These are phyloP conservation scores for Halichoerus grypus DNA, from an alignment of 2,113 vertebrate genomes.

Conservation along the genomic window DNA sequence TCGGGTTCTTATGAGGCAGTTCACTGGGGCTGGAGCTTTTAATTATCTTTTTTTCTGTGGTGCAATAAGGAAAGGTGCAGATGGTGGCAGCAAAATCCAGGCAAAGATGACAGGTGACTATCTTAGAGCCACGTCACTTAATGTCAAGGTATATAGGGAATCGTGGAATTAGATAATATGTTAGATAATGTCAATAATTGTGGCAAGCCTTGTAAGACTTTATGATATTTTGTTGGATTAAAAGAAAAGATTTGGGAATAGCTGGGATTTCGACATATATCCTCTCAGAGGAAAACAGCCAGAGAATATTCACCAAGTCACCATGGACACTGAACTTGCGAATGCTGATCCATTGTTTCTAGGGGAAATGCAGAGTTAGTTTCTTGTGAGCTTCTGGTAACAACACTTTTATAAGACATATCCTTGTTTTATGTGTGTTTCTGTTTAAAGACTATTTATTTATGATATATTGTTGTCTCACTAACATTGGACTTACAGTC, in stretches of 20 bases:
- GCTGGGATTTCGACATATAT: not conserved
- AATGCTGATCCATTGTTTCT: not conserved
- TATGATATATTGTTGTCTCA: not conserved
- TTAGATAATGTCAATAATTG: not conserved
- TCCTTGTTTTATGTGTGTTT: not conserved
- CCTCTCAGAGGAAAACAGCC: not conserved
- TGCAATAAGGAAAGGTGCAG: not conserved
- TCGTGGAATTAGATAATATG: not conserved
- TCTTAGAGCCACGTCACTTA: not conserved
- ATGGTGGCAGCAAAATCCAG: not conserved
- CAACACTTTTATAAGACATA: not conserved
- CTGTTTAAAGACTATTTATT: not conserved
- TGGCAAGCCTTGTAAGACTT: not conserved
- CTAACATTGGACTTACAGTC: not conserved
- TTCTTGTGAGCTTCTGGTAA: not conserved
- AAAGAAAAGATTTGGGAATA: not conserved
- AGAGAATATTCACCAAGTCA: not conserved
- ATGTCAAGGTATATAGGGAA: not conserved
- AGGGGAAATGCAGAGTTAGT: not conserved
- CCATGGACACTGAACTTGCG: not conserved
- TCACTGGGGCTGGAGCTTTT: not conserved
- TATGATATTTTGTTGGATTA: not conserved
- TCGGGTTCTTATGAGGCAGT: not conserved
- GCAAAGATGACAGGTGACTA: not conserved
- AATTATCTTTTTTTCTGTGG: not conserved